A percentile compares a stretch with the other conserved stretches of the same genome.
Conservation (phyloP, 2,797 vertebrate genomes). For the Eospalax fontanierii region DNA sequence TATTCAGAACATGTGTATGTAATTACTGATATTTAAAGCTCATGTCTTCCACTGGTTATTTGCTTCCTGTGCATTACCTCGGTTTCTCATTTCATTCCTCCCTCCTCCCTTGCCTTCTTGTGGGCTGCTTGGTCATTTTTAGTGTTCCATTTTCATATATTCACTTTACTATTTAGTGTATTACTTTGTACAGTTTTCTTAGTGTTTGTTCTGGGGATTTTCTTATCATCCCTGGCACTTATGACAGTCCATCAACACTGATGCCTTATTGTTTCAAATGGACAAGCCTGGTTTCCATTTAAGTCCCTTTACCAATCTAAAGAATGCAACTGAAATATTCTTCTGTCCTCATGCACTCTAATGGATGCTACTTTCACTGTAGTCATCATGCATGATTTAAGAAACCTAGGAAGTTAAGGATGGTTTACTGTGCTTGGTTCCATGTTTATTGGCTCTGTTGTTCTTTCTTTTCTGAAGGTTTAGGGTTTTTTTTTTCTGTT, state of each 20-base stretch:
- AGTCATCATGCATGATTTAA: neutral
- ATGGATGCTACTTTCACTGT: neutral
- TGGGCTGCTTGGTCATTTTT: neutral
- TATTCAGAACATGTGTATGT: neutral
- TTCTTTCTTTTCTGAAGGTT: neutral
- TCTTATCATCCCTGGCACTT: neutral
- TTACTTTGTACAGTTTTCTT: neutral
- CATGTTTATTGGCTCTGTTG: neutral
- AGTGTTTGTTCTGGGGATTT: neutral
- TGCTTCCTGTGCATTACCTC: neutral
- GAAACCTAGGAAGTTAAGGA: neutral
- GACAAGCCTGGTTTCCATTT: neutral
- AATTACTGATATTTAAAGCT: neutral
- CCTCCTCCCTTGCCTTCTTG: neutral
- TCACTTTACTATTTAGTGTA: neutral
- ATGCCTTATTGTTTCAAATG: neutral
- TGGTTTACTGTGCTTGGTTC: neutral
- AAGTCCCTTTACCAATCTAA: neutral
- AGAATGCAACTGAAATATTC: neutral
- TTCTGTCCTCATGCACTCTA: neutral
- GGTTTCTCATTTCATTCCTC: neutral
- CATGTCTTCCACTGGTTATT: neutral
- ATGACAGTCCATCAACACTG: neutral
- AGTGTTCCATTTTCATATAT: neutral
- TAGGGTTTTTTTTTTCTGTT: neutral